Evolutionary conservation across 1,140 invertebrate genomes (phyloP).

Genomic region (Dryas iulia): DNA sequence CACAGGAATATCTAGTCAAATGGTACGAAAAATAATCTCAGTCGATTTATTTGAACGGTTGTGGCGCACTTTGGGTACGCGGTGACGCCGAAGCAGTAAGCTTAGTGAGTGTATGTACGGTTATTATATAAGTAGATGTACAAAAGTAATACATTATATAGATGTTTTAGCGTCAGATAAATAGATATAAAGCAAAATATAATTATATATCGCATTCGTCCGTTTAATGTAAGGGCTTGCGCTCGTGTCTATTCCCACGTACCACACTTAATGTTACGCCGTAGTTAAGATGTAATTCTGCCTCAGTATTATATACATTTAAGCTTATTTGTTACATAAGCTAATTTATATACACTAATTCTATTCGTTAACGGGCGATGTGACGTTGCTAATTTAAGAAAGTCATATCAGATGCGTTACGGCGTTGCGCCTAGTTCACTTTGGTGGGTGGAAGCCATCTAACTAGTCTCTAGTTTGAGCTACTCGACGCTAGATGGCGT

Average conservation of each 20-base stretch:
- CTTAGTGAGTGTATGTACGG: constrained; percentile 79
- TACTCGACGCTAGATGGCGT: constrained; percentile 42
- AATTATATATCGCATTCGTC: constrained; percentile 80
- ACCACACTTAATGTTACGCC: constrained; percentile 79
- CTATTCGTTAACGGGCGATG: constrained; percentile 74
- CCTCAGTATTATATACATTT: constrained; percentile 80
- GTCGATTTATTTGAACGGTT: constrained; percentile 12
- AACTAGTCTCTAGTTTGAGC: constrained; percentile 18
- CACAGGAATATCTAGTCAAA: constrained; percentile 56
- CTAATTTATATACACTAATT: constrained; percentile 79
- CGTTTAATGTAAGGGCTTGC: constrained; percentile 78
- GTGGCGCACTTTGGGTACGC: constrained; percentile 66
- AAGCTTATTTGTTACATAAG: constrained; percentile 80
- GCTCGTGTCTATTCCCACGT: constrained; percentile 78
- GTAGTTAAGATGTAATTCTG: constrained; percentile 80
- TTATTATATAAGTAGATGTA: constrained; percentile 80
- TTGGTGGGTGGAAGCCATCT: constrained; percentile 23
- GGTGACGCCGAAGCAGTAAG: constrained; percentile 62
- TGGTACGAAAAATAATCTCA: constrained; percentile 28
- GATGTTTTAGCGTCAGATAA: constrained; percentile 80
- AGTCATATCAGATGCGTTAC: constrained; percentile 76
- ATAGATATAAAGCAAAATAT: constrained; percentile 80
- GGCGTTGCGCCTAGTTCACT: constrained; percentile 37
- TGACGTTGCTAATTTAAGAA: constrained; percentile 70
- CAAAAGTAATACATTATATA: constrained; percentile 80